Evolutionary conservation across 2,113 vertebrate species (phyloP).

Genomic region (Sceloporus tristichus): DNA sequence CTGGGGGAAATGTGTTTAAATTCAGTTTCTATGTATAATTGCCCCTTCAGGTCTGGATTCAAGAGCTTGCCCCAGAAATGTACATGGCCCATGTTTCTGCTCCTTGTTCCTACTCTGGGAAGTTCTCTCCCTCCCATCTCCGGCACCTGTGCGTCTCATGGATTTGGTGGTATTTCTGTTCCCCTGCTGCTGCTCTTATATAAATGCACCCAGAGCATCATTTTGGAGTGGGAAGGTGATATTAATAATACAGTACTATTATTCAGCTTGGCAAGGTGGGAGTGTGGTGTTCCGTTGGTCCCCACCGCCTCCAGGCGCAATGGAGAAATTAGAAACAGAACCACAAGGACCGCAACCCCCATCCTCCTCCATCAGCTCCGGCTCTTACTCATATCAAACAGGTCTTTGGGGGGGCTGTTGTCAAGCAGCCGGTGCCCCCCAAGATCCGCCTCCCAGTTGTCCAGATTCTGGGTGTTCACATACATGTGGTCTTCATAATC

Average conservation of each 20-base stretch:
- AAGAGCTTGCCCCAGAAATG: not conserved
- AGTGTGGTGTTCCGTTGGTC: no score
- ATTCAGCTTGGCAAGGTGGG: not conserved
- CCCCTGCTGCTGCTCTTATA: not conserved
- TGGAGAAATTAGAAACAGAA: not conserved
- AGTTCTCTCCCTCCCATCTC: no score
- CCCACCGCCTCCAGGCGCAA: not conserved
- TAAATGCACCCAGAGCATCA: not conserved
- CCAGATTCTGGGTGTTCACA: constrained; percentile 92
- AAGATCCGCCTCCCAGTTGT: constrained; percentile 70
- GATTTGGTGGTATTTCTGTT: not conserved
- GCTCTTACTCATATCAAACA: constrained; percentile 96
- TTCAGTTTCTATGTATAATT: not conserved
- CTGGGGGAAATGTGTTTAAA: not conserved
- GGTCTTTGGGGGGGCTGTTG: constrained; percentile 93
- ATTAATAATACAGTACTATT: constrained; percentile 26
- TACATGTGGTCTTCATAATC: constrained; percentile 96
- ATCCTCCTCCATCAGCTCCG: accelerated
- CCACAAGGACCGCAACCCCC: accelerated
- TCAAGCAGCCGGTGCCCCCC: not conserved
- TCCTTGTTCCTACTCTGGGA: not conserved
- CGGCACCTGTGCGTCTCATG: not conserved
- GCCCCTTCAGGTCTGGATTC: not conserved
- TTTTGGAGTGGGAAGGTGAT: constrained; percentile 2
- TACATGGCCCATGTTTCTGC: no score